Conservation (phyloP, 2,113 vertebrate genomes). For the Leptodactylus fuscus region DNA sequence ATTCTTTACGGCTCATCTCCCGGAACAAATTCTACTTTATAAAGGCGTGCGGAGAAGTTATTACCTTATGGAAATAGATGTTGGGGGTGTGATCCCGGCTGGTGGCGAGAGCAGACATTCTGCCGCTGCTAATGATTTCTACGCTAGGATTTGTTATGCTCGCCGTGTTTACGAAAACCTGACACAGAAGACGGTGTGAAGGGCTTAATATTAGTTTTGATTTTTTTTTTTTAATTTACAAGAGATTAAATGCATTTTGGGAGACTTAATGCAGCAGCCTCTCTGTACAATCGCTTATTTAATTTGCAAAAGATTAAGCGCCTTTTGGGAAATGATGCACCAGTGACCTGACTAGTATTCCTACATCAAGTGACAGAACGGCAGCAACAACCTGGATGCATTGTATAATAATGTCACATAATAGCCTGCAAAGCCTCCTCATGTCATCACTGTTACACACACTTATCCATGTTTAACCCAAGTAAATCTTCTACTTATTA, state of each 20-base stretch:
- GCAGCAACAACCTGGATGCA: slow-evolving; percentile 11
- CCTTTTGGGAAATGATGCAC: slow-evolving; percentile 46
- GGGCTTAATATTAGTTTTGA: not conserved
- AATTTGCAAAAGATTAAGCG: slow-evolving; percentile 53
- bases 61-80: slow-evolving; percentile 66
- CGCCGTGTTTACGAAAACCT: slow-evolving; percentile 35
- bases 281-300: slow-evolving; percentile 47
- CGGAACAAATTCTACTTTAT: slow-evolving; percentile 70
- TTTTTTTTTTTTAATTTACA: slow-evolving; percentile 54
- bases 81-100: slow-evolving; percentile 59
- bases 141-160: slow-evolving; percentile 70
- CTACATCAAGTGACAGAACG: not conserved
- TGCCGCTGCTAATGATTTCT: slow-evolving; percentile 61
- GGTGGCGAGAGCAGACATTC: slow-evolving; percentile 53
- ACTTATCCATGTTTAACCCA: not conserved
- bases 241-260: slow-evolving; percentile 51
- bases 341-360: slow-evolving; percentile 22
- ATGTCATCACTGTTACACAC: not conserved
- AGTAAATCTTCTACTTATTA: not conserved
- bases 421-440: not conserved
- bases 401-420: slow-evolving; percentile 20
- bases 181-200: not conserved
- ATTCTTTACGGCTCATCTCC: slow-evolving; percentile 67
- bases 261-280: not conserved
- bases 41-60: slow-evolving; percentile 48